Evolutionary conservation across 2,888 invertebrate species (phyloP).

Genomic region (Cataglyphis altisquamis): DNA sequence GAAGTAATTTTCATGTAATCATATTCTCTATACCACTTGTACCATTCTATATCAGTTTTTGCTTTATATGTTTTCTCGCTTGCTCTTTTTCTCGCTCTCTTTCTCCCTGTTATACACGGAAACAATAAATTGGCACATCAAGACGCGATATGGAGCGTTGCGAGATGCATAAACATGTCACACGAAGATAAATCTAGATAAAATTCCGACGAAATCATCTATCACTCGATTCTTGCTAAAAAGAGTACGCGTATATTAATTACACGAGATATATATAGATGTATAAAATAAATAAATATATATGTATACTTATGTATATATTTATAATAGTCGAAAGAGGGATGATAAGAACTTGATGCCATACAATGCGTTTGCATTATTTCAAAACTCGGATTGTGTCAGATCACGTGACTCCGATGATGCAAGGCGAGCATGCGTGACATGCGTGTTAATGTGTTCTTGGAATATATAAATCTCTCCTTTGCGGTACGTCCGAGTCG

Average conservation of each 20-base stretch:
- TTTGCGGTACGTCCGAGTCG: slow-evolving; percentile 15
- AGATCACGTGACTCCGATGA: slow-evolving; percentile 21
- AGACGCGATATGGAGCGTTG: slow-evolving; percentile 27
- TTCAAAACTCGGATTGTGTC: slow-evolving; percentile 3
- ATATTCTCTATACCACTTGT: slow-evolving; percentile 56
- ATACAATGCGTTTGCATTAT: not conserved
- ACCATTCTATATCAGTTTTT: not conserved
- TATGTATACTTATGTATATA: slow-evolving; percentile 13
- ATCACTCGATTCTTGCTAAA: slow-evolving; percentile 23
- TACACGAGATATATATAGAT: slow-evolving; percentile 23
- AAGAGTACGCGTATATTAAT: slow-evolving; percentile 30
- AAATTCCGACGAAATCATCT: slow-evolving; percentile 13
- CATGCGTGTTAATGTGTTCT: slow-evolving; percentile 9
- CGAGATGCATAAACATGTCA: slow-evolving; percentile 34
- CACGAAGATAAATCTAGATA: slow-evolving; percentile 33
- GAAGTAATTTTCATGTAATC: slow-evolving; percentile 63
- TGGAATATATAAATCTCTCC: slow-evolving; percentile 38
- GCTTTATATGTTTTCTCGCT: slow-evolving; percentile 37
- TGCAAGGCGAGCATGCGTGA: slow-evolving; percentile 23
- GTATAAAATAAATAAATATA: slow-evolving; percentile 41
- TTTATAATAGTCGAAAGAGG: slow-evolving; percentile 10
- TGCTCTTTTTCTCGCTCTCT: slow-evolving; percentile 36
- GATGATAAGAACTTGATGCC: slow-evolving; percentile 30
- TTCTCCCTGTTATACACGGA: slow-evolving; percentile 51
- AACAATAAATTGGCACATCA: slow-evolving; percentile 65